Evolutionary conservation across 1,140 invertebrate genomes (phyloP).

Genomic region (Eupristina koningsbergeri): DNA sequence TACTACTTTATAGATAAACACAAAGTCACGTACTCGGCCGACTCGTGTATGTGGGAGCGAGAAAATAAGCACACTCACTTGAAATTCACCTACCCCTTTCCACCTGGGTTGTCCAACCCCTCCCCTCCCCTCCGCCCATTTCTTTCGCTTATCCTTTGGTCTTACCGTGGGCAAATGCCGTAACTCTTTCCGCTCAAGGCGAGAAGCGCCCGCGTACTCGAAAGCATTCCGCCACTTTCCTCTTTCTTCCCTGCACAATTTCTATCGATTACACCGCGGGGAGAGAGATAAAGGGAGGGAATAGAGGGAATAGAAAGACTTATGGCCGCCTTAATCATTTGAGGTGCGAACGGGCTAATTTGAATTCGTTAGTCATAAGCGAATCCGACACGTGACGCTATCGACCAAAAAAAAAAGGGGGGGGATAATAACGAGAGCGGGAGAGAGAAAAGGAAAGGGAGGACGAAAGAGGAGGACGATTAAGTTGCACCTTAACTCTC

Average conservation of each 20-base stretch:
- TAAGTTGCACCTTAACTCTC: constrained; percentile 34
- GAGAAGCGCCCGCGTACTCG: not conserved
- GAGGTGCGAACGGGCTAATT: constrained; percentile 67
- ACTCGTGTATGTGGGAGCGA: not conserved
- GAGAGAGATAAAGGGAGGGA: not conserved
- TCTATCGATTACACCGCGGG: not conserved
- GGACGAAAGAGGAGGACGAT: constrained; percentile 4
- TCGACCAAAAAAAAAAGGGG: not conserved
- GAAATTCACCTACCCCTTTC: constrained; percentile 42
- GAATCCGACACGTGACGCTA: constrained; percentile 28
- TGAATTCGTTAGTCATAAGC: constrained; percentile 64
- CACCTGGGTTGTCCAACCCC: constrained; percentile 46
- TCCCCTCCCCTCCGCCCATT: constrained; percentile 44
- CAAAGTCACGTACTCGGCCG: not conserved
- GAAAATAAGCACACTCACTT: not conserved
- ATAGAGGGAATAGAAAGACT: constrained; percentile 56
- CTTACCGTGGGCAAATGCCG: constrained; percentile 45
- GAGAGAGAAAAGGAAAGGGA: not conserved
- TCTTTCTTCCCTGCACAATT: not conserved
- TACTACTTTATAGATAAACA: constrained; percentile 13
- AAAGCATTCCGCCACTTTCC: constrained; percentile 14
- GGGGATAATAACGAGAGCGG: not conserved
- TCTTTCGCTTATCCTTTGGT: constrained; percentile 53
- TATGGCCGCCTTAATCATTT: constrained; percentile 64
- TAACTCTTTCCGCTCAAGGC: constrained; percentile 33